A percentile compares a stretch with the other conserved stretches of the same genome.
These are phyloP conservation scores for Leptopilina syphax DNA, from an alignment of 2,888 invertebrate species.

Conservation along the genomic window DNA sequence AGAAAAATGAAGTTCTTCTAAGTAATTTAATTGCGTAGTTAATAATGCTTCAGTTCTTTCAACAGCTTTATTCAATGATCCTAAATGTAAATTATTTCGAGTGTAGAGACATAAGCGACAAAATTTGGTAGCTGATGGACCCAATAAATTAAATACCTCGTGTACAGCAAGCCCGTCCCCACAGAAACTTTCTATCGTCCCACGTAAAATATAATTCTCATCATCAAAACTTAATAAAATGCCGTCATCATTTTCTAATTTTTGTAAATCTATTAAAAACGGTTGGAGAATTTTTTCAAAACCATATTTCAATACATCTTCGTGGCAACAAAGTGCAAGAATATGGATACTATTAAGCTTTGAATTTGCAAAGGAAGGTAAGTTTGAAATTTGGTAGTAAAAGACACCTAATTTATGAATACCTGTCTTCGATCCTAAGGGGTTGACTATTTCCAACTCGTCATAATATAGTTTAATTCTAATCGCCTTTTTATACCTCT, in stretches of 20 bases:
- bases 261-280: constrained; percentile 48
- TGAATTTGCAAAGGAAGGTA: constrained; percentile 52
- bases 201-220: constrained; percentile 47
- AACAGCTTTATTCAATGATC: background rate
- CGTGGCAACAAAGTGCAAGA: constrained; percentile 46
- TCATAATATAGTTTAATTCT: constrained; percentile 54
- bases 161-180: constrained; percentile 49
- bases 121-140: constrained; percentile 50
- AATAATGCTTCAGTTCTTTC: background rate
- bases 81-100: constrained; percentile 42
- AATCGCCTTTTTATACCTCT: constrained; percentile 43
- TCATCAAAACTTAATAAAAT: constrained; percentile 43
- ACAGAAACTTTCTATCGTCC: constrained; percentile 41
- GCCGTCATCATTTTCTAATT: constrained; percentile 48
- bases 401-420: constrained; percentile 55
- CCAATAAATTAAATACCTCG: constrained; percentile 49
- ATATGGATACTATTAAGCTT: constrained; percentile 52
- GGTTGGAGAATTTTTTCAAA: constrained; percentile 52
- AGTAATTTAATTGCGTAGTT: background rate
- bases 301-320: constrained; percentile 52
- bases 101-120: constrained; percentile 44
- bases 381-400: constrained; percentile 51
- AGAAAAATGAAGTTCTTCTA: background rate
- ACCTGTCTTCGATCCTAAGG: constrained; percentile 54
- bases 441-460: constrained; percentile 54